phyloP scores from a whole-genome alignment of 2,888 invertebrate genomes.

The Fragum whitleyi region DNA sequence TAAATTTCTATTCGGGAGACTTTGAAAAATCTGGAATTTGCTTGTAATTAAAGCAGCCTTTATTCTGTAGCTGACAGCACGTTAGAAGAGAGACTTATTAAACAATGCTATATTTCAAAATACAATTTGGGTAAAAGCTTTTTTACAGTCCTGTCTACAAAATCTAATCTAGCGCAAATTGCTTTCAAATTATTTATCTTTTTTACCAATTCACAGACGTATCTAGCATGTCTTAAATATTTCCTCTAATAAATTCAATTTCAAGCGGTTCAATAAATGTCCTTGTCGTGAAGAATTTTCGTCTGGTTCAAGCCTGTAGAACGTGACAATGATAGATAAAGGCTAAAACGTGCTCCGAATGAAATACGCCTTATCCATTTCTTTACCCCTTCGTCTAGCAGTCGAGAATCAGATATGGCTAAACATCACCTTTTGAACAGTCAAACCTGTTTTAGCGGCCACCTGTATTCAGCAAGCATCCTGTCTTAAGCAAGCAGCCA shows the following conservation, averaged over 20 bases:
- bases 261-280: conserved; percentile 9
- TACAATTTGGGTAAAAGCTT: neutral
- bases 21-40: too few species aligned
- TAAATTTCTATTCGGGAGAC: too few species aligned
- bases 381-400: too few species aligned
- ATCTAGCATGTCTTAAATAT: neutral
- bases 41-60: too few species aligned
- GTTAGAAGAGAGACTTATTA: neutral
- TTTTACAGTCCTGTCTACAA: conserved; percentile 1
- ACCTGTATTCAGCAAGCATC: too few species aligned
- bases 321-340: conserved; percentile 24
- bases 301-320: neutral
- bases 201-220: neutral
- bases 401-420: too few species aligned
- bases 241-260: conserved; percentile 11
- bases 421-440: too few species aligned
- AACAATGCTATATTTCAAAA: neutral
- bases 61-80: neutral
- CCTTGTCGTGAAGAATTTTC: neutral
- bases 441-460: too few species aligned
- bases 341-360: conserved; percentile 16
- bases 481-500: too few species aligned
- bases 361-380: neutral
- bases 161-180: neutral
- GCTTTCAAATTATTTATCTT: neutral